These are phyloP conservation scores for Tubulanus polymorphus DNA, from an alignment of 2,888 invertebrate species.

Conservation along the genomic window DNA sequence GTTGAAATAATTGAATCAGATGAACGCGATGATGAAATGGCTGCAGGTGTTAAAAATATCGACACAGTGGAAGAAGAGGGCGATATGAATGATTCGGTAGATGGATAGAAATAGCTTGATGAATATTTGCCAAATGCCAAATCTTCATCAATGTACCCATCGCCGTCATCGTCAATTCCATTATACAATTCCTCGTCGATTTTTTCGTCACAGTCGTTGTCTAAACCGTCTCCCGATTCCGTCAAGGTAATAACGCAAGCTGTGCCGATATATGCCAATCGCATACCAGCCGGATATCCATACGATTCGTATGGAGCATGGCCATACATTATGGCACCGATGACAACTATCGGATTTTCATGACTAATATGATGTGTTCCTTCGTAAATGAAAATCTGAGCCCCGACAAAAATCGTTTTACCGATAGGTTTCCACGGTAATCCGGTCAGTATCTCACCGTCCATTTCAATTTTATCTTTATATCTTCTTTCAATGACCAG, in stretches of 20 bases:
- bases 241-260: conserved; percentile 17
- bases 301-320: conserved; percentile 31
- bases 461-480: conserved; percentile 19
- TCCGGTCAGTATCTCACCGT: conserved; percentile 15
- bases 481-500: conserved; percentile 22
- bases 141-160: conserved; percentile 29
- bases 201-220: conserved; percentile 27
- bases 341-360: conserved; percentile 23
- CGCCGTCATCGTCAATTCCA: conserved; percentile 24
- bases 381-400: conserved; percentile 20
- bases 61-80: too few species aligned
- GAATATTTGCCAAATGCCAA: conserved; percentile 17
- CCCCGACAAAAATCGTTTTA: conserved; percentile 20
- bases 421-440: conserved; percentile 17
- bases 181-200: conserved; percentile 25
- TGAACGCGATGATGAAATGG: too few species aligned
- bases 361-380: conserved; percentile 28
- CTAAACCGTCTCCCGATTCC: conserved; percentile 21
- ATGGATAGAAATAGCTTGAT: too few species aligned
- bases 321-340: conserved; percentile 31
- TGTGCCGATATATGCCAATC: conserved; percentile 23
- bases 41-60: too few species aligned
- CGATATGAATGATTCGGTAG: too few species aligned
- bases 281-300: conserved; percentile 28
- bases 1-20: too few species aligned